Evolutionary conservation across 2,888 invertebrate genomes (phyloP).

Genomic region (Stictocephala bisonia): DNA sequence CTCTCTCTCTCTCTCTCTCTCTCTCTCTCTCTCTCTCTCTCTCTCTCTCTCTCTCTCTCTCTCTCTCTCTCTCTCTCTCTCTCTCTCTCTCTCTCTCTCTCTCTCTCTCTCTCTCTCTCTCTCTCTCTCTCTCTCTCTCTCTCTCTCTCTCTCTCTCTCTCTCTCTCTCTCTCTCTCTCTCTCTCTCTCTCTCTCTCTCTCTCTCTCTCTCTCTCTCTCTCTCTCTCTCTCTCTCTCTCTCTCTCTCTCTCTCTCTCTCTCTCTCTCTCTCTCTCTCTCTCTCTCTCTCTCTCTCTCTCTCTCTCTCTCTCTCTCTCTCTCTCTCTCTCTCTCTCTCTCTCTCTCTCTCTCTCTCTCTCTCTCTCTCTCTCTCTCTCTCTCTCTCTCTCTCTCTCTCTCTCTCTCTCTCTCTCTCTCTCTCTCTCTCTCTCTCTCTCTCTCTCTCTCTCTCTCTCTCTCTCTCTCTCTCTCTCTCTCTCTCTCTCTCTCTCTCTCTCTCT

Average conservation of each 20-base stretch:
- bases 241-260: slow-evolving; percentile 9
- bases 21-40: no score
- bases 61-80: neutral
- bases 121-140: slow-evolving; percentile 6
- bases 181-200: neutral
- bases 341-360: neutral
- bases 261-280: slow-evolving; percentile 3
- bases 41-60: no score
- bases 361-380: neutral
- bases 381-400: neutral
- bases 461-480: neutral
- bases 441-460: slow-evolving; percentile 20
- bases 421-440: neutral
- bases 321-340: neutral
- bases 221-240: neutral
- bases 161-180: neutral
- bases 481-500: neutral
- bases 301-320: slow-evolving; percentile 22
- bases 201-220: neutral
- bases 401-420: slow-evolving; percentile 4
- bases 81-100: neutral
- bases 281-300: slow-evolving; percentile 3
- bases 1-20: no score
- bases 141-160: slow-evolving; percentile 12
- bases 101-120: neutral